A percentile compares a stretch with the other conserved stretches of the same genome.
Conservation (phyloP, 2,797 vertebrate genomes). For the Megaceryle alcyon region DNA sequence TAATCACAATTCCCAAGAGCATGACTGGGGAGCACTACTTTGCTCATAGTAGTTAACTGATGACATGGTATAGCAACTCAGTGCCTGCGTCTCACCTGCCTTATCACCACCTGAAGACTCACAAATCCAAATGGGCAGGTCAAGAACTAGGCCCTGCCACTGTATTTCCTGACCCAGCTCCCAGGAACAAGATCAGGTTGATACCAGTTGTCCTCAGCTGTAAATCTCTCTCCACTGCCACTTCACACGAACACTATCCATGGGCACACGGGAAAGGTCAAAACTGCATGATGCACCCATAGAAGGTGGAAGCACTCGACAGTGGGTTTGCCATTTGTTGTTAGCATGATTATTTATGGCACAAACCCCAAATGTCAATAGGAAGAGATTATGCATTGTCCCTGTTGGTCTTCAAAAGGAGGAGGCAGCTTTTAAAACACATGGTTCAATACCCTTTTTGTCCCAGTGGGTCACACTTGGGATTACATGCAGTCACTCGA, state of each 20-base stretch:
- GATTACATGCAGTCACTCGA: conserved; percentile 31
- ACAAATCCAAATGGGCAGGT: not conserved
- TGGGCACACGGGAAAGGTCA: not conserved
- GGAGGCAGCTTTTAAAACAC: conserved; percentile 4
- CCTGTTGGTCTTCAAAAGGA: conserved; percentile 20
- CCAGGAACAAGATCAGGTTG: not conserved
- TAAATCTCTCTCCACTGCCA: not conserved
- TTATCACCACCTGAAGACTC: not conserved
- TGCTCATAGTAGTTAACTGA: not conserved
- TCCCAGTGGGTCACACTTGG: conserved; percentile 11
- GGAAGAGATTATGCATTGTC: not conserved
- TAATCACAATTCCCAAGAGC: not conserved
- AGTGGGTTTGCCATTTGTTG: not conserved
- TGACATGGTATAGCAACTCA: not conserved
- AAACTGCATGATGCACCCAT: not conserved
- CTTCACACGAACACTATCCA: not conserved
- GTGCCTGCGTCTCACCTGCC: not conserved
- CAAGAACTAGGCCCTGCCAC: not conserved
- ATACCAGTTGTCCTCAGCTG: not conserved
- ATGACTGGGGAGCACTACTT: not conserved
- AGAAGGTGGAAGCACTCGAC: not conserved
- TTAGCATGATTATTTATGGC: not conserved
- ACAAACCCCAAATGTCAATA: not conserved
- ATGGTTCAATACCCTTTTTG: conserved; percentile 1
- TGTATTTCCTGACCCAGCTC: not conserved